A percentile compares a stretch with the other conserved stretches of the same genome.
phyloP scores from a whole-genome alignment of 35 echinoderm and acorn worm genomes.

The Diadema setosum region DNA sequence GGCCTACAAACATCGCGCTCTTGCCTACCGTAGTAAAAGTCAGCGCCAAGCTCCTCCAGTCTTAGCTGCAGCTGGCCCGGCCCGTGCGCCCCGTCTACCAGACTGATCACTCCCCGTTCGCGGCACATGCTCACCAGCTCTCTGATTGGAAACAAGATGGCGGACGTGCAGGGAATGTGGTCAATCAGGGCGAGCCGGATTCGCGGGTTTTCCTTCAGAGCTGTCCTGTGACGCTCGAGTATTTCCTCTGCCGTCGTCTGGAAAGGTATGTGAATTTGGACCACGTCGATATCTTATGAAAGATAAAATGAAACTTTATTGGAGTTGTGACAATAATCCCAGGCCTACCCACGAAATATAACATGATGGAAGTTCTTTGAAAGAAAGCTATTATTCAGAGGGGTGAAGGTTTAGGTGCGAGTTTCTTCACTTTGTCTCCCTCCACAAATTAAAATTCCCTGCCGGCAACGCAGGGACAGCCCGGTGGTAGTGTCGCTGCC shows the following conservation, averaged over 20 bases:
- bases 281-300: constrained; percentile 54
- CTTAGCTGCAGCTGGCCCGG: constrained; percentile 58
- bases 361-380: too few relatives aligned
- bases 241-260: constrained; percentile 54
- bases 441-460: too few relatives aligned
- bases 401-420: too few relatives aligned
- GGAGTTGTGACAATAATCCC: too few relatives aligned
- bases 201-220: constrained; percentile 11
- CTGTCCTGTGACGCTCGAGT: constrained; percentile 19
- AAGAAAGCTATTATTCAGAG: too few relatives aligned
- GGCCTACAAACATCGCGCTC: too few relatives aligned
- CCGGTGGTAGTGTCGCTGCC: too few relatives aligned
- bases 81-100: constrained; percentile 81
- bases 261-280: constrained; percentile 51
- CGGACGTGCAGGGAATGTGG: constrained; percentile 65
- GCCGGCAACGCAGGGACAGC: too few relatives aligned
- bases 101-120: constrained; percentile 22
- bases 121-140: constrained; percentile 67
- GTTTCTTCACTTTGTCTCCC: too few relatives aligned
- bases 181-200: constrained; percentile 69
- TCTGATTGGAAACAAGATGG: constrained; percentile 68
- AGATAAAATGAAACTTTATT: too few relatives aligned
- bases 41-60: constrained; percentile 51
- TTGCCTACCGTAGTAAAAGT: constrained; percentile 67
- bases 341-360: too few relatives aligned